Evolutionary conservation across 2,113 vertebrate genomes (phyloP).

Genomic region (Silurus glanis): DNA sequence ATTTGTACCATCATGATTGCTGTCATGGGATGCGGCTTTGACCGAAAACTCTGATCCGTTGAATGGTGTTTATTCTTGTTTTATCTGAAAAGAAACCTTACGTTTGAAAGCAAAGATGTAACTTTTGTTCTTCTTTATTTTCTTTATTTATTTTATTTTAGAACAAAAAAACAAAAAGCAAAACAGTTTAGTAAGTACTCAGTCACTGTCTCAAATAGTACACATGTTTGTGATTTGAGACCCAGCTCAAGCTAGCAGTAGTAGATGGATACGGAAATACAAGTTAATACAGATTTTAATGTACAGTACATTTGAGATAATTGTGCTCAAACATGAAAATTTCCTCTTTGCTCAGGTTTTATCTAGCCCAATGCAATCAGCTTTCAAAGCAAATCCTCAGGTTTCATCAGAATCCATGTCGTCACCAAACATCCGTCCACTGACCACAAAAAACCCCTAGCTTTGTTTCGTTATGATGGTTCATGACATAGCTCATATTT

Average conservation of each 20-base stretch:
- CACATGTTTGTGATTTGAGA: neutral
- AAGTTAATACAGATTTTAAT: neutral
- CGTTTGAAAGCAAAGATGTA: neutral
- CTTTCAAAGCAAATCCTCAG: neutral
- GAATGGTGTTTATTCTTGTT: neutral
- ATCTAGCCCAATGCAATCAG: neutral
- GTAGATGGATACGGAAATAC: neutral
- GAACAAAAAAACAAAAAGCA: neutral
- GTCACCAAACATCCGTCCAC: neutral
- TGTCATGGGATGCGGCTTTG: neutral
- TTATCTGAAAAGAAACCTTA: neutral
- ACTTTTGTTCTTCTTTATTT: too few relatives aligned
- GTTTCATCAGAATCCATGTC: neutral
- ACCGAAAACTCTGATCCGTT: neutral
- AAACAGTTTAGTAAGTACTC: neutral
- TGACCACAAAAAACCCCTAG: neutral
- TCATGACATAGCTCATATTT: neutral
- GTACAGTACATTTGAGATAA: neutral
- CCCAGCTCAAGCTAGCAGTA: neutral
- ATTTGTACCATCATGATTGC: neutral
- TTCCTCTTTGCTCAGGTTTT: neutral
- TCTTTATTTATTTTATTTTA: too few relatives aligned
- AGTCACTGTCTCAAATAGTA: neutral
- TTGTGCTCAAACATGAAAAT: neutral
- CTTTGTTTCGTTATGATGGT: neutral